These are phyloP conservation scores for Peromyscus eremicus DNA, from an alignment of 2,797 vertebrate species.

Conservation along the genomic window DNA sequence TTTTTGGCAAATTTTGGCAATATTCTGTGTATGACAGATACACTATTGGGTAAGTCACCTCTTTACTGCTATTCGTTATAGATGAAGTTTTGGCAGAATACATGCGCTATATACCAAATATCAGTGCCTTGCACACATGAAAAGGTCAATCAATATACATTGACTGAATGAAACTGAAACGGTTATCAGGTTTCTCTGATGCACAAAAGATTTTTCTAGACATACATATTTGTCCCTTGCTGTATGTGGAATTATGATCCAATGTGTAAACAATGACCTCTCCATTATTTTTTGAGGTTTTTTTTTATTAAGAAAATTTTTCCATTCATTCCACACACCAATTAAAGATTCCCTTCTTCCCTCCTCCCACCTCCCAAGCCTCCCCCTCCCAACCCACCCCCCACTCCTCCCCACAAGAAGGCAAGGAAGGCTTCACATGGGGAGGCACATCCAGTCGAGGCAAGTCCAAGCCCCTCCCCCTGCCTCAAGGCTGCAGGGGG, in stretches of 20 bases:
- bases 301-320: no score
- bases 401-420: no score
- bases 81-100: not conserved
- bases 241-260: slow-evolving; percentile 35
- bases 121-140: not conserved
- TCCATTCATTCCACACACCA: no score
- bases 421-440: no score
- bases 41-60: not conserved
- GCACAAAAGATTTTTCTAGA: not conserved
- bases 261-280: not conserved
- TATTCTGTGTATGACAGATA: not conserved
- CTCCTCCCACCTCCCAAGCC: no score
- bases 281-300: slow-evolving; percentile 9
- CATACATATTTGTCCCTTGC: not conserved
- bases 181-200: slow-evolving; percentile 12
- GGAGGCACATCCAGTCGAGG: no score
- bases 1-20: slow-evolving; percentile 14
- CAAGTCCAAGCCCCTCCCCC: no score
- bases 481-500: no score
- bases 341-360: no score
- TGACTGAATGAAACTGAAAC: slow-evolving; percentile 41
- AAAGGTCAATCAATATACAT: not conserved
- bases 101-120: not conserved
- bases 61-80: slow-evolving; percentile 13
- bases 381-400: no score